Conservation (phyloP, 2,888 invertebrate genomes). For the Lucinisca nassula region DNA sequence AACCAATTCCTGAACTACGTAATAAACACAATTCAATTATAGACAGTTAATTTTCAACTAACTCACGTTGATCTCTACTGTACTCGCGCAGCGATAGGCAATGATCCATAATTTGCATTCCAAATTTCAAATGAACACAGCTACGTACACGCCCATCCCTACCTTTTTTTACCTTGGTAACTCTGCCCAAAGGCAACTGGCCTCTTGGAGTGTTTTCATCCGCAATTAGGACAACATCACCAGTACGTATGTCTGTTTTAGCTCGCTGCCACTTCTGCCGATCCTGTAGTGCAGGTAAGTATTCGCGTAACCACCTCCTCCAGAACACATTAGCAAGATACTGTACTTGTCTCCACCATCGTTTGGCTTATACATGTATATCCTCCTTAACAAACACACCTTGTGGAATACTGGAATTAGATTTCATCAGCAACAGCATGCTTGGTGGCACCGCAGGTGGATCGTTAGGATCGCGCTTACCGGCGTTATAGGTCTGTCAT, state of each 20-base stretch:
- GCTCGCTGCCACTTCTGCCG: slow-evolving; percentile 41
- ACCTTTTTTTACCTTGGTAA: slow-evolving; percentile 26
- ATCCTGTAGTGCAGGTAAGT: slow-evolving; percentile 8
- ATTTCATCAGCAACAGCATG: neutral
- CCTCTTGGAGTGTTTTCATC: slow-evolving; percentile 27
- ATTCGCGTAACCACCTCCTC: slow-evolving; percentile 41
- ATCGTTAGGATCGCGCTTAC: no score
- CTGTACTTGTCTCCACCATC: no score
- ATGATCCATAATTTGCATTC: no score
- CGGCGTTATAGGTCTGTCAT: no score
- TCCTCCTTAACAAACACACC: slow-evolving; percentile 15
- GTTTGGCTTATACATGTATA: neutral
- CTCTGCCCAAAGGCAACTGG: slow-evolving; percentile 44
- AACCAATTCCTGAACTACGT: no score
- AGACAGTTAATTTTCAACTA: no score
- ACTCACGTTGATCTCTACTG: no score
- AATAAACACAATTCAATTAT: no score
- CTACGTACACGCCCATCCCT: slow-evolving; percentile 49
- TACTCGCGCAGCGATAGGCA: no score
- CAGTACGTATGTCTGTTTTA: neutral
- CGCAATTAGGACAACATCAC: neutral
- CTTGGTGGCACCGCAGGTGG: slow-evolving; percentile 25
- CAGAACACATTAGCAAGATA: no score
- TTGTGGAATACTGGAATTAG: no score
- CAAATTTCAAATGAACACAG: slow-evolving; percentile 11